phyloP scores from a whole-genome alignment of 2,797 vertebrate genomes.

The Lycodopsis pacificus region DNA sequence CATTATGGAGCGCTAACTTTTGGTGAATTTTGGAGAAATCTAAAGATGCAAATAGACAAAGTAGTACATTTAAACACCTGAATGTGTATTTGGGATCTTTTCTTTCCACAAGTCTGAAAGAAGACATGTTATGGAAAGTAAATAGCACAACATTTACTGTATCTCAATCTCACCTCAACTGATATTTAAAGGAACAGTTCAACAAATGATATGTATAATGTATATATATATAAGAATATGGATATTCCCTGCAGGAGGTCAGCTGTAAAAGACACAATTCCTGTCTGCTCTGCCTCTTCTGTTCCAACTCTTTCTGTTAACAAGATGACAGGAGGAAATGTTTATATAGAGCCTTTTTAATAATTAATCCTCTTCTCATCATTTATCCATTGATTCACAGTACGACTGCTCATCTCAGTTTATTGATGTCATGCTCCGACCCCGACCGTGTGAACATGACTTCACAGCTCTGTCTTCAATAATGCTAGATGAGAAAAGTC shows the following conservation, averaged over 20 bases:
- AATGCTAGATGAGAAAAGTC: slow-evolving; percentile 33
- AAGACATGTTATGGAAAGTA: background rate
- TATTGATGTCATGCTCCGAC: slow-evolving; percentile 7
- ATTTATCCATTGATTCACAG: background rate
- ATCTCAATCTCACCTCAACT: background rate
- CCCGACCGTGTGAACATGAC: slow-evolving; percentile 10
- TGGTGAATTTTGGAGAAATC: background rate
- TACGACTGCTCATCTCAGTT: slow-evolving; percentile 12
- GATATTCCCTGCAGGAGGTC: background rate
- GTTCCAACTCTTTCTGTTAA: slow-evolving; percentile 10
- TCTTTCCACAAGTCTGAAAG: background rate
- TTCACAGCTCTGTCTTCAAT: slow-evolving; percentile 29
- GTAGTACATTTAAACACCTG: background rate
- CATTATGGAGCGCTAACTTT: background rate
- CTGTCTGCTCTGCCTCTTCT: background rate
- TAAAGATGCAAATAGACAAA: background rate
- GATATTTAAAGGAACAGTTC: background rate
- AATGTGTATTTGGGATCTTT: background rate
- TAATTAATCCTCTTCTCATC: slow-evolving; percentile 20
- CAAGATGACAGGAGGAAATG: slow-evolving; percentile 9
- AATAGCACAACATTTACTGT: background rate
- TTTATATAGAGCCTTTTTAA: slow-evolving; percentile 14
- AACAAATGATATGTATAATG: no score
- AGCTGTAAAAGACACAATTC: background rate
- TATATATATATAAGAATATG: no score